phyloP scores from a whole-genome alignment of 2,797 vertebrate genomes.

The Cuculus canorus region DNA sequence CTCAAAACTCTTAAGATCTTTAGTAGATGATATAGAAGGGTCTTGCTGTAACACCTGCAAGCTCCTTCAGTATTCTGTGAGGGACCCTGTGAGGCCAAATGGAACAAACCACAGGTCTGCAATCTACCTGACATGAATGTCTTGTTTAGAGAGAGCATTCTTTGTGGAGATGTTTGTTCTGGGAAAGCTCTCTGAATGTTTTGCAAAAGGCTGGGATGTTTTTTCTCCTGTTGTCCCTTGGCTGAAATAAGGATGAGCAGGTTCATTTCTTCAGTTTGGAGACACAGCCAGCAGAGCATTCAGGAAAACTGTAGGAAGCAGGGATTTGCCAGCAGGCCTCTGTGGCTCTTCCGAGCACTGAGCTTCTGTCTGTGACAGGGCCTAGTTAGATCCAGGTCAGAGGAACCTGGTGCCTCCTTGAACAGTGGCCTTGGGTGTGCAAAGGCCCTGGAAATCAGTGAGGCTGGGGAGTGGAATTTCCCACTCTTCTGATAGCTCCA shows the following conservation, averaged over 20 bases:
- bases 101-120: too few species aligned
- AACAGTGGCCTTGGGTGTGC: accelerated
- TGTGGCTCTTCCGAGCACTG: neutral
- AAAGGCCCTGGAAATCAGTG: neutral
- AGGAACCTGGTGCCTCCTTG: accelerated
- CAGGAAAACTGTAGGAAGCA: too few species aligned
- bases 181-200: neutral
- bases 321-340: neutral
- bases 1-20: too few species aligned
- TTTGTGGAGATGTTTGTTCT: neutral
- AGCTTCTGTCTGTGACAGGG: neutral
- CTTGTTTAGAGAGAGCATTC: too few species aligned
- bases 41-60: too few species aligned
- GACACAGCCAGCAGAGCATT: too few species aligned
- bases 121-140: too few species aligned
- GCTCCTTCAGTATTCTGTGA: too few species aligned
- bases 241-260: neutral
- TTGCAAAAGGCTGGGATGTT: neutral
- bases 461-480: too few species aligned
- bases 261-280: neutral
- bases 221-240: neutral
- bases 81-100: neutral
- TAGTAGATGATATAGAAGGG: too few species aligned
- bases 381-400: accelerated
- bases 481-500: neutral